These are phyloP conservation scores for Pinna nobilis DNA, from an alignment of 1,140 invertebrate genomes.

Conservation along the genomic window DNA sequence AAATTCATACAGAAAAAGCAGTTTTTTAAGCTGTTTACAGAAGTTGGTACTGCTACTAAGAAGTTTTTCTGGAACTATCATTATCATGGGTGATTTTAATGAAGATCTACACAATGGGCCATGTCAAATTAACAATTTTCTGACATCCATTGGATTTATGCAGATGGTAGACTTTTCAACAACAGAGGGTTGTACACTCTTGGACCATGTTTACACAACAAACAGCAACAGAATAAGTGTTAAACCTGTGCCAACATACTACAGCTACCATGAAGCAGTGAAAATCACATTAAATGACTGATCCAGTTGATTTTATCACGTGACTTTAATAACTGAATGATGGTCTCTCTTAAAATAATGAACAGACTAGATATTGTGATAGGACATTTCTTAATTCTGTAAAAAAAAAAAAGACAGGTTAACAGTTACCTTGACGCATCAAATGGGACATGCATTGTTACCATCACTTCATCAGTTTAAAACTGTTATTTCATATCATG, in stretches of 20 bases:
- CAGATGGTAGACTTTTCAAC: conserved; percentile 6
- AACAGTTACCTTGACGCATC: too few species aligned
- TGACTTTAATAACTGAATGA: too few species aligned
- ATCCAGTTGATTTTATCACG: too few species aligned
- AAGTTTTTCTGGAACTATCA: background rate
- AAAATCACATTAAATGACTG: too few species aligned
- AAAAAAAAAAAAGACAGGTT: too few species aligned
- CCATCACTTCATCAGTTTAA: too few species aligned
- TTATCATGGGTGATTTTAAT: conserved; percentile 28
- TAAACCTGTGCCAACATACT: conserved; percentile 7
- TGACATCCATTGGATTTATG: background rate
- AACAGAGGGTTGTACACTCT: conserved; percentile 13
- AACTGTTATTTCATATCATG: too few species aligned
- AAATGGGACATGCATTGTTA: too few species aligned
- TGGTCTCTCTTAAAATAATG: too few species aligned
- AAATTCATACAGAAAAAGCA: background rate
- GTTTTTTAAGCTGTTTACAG: background rate
- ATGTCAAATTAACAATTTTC: background rate
- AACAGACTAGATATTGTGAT: too few species aligned
- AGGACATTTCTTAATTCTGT: too few species aligned
- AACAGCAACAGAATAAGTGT: background rate
- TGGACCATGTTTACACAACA: conserved; percentile 14
- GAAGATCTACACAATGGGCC: background rate
- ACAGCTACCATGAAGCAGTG: conserved; percentile 19
- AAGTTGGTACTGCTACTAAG: background rate